phyloP scores from a whole-genome alignment of 2,888 invertebrate species.

The Dascillus cervinus region DNA sequence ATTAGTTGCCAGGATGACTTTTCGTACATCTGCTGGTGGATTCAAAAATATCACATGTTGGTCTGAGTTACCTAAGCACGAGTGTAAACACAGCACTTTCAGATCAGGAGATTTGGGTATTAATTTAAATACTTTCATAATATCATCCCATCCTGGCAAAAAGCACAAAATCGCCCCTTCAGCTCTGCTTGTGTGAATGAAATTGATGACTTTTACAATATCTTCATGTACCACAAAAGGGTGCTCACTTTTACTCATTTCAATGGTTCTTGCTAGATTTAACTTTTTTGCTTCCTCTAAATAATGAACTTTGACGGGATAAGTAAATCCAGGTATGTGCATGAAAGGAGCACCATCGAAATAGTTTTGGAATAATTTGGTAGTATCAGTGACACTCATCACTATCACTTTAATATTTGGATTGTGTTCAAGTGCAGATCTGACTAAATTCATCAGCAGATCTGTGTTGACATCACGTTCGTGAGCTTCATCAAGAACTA shows the following conservation, averaged over 20 bases:
- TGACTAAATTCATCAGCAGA: conserved; percentile 52
- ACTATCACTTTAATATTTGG: conserved; percentile 52
- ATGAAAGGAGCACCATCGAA: conserved; percentile 39
- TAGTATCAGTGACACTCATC: conserved; percentile 69
- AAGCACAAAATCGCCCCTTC: conserved; percentile 67
- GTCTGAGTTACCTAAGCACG: conserved; percentile 49
- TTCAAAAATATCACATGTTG: conserved; percentile 51
- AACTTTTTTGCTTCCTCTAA: conserved; percentile 46
- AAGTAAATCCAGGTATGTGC: conserved; percentile 47
- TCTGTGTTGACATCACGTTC: conserved; percentile 65
- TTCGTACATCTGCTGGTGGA: conserved; percentile 48
- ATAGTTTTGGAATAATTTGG: conserved; percentile 52
- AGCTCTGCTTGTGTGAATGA: conserved; percentile 49
- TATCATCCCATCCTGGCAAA: conserved; percentile 70
- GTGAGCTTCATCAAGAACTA: conserved; percentile 69
- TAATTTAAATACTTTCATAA: conserved; percentile 46
- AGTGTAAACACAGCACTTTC: conserved; percentile 37
- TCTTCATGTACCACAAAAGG: conserved; percentile 47
- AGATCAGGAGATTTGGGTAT: conserved; percentile 37
- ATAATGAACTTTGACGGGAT: conserved; percentile 53
- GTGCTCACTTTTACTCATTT: conserved; percentile 33
- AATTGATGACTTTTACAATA: conserved; percentile 44
- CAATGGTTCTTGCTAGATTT: conserved; percentile 37
- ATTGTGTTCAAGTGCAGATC: conserved; percentile 48
- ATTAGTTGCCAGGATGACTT: conserved; percentile 64